Percentiles rank a stretch among this genome's conserved stretches.
phyloP scores from a whole-genome alignment of 2,888 invertebrate species.

The Tryphoninae sp. region DNA sequence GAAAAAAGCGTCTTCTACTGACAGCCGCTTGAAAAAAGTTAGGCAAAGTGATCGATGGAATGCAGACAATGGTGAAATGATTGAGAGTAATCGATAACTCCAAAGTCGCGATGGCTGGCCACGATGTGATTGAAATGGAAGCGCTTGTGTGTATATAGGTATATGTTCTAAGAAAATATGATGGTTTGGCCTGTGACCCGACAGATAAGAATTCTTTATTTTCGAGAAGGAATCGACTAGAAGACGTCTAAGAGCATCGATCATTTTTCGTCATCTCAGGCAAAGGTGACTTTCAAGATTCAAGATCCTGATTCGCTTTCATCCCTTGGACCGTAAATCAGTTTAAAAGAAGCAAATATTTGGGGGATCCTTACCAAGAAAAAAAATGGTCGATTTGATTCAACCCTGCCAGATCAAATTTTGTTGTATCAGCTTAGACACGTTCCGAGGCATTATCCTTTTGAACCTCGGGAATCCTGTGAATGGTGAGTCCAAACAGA shows the following conservation, averaged over 20 bases:
- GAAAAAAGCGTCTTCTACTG: slow-evolving; percentile 22
- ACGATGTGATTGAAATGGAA: slow-evolving; percentile 36
- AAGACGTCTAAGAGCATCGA: slow-evolving; percentile 23
- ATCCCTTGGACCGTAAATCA: background rate
- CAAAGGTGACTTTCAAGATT: slow-evolving; percentile 9
- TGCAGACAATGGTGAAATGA: slow-evolving; percentile 42
- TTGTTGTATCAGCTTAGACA: background rate
- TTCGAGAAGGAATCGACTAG: slow-evolving; percentile 23
- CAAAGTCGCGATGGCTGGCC: slow-evolving; percentile 16
- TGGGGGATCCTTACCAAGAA: too few species aligned
- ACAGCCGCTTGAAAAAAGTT: slow-evolving; percentile 34
- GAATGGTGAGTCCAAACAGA: background rate
- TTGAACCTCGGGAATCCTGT: background rate
- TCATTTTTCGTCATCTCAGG: slow-evolving; percentile 13
- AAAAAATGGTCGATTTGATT: too few species aligned
- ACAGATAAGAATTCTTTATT: slow-evolving; percentile 58
- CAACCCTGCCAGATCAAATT: background rate
- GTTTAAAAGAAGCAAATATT: background rate
- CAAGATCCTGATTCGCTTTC: background rate
- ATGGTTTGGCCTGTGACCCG: slow-evolving; percentile 36
- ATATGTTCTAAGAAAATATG: background rate
- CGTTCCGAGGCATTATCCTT: background rate
- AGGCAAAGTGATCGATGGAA: slow-evolving; percentile 55
- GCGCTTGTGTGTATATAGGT: slow-evolving; percentile 5
- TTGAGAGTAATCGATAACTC: slow-evolving; percentile 58